Base-by-base conservation (phyloP, 2,888 invertebrate species). In the Drosophila planitibia region DNA sequence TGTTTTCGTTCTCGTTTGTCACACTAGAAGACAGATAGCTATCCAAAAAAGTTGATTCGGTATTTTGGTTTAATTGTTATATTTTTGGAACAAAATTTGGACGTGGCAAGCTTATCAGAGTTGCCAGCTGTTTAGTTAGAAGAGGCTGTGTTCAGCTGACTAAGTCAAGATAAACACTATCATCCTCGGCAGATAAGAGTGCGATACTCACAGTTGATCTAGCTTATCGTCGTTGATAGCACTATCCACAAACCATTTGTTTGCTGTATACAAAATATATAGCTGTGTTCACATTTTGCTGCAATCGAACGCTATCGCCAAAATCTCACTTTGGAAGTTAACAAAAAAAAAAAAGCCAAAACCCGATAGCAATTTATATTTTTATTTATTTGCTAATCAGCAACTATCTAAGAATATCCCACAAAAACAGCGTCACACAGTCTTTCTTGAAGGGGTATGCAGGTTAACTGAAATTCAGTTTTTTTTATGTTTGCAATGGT, bases 71-170 rank as follows among this genome's bases (percentile, higher is more conserved):
- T 2, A 9, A 47, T 60, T 53, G 51, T 41, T 55, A 35, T 62
- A 57, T 70, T 25, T 63, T 65, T 59, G 41, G 62, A 52, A 65
- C 59, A 54, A 32, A 54, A 25, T 25, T 63, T 22, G 30, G 63
- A 59, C 49, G 49, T 76, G 44, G 12, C 33, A 57, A 25, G 25
- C 69, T 60, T 60, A 78, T 60, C 57, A 12, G 7, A n/a, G 33
- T 49, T 51, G 7, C 33, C 76, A 74, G 62, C 69, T 75, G 70
- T 60, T 59, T 41, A 12, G 3, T 59, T 41, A n/a, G 1, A 25
- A 32, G 19, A 61, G 25, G 30, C 57, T 57, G 51, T 22, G 76
- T 51, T 80, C 74, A 79, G 57, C 16, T 35, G 22, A 19, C 16
- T n/a, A 47, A 33, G 39, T 33, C 51, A 22, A 37, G 30, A 28